Evolutionary conservation across 2,888 invertebrate species (phyloP).

Genomic region (Drosophila lacicola): DNA sequence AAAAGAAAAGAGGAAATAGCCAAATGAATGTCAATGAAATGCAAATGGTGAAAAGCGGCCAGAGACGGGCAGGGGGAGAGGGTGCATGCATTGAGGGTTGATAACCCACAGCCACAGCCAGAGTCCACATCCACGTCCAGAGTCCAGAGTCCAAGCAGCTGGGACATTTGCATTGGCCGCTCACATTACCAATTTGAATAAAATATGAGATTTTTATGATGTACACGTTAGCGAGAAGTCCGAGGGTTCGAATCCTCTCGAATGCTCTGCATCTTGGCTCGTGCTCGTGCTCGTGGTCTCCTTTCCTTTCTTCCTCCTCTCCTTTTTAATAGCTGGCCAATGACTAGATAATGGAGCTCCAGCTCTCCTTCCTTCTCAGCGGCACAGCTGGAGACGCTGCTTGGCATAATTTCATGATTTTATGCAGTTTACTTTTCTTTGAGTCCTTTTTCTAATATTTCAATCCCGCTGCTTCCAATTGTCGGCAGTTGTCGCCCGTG

Average conservation of each 20-base stretch:
- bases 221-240: not conserved
- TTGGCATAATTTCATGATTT: slow-evolving; percentile 73
- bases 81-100: not conserved
- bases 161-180: slow-evolving; percentile 37
- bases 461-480: not conserved
- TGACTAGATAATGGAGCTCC: slow-evolving; percentile 74
- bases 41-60: slow-evolving; percentile 43
- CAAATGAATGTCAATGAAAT: slow-evolving; percentile 71
- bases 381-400: slow-evolving; percentile 40
- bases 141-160: too few species aligned
- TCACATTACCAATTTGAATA: slow-evolving; percentile 84
- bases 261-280: slow-evolving; percentile 4
- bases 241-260: not conserved
- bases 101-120: not conserved
- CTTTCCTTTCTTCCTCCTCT: not conserved
- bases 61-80: too few species aligned
- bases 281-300: slow-evolving; percentile 6
- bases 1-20: slow-evolving; percentile 4
- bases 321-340: slow-evolving; percentile 66
- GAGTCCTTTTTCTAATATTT: not conserved
- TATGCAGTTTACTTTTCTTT: slow-evolving; percentile 48
- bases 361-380: not conserved
- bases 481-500: not conserved
- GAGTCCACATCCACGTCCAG: too few species aligned
- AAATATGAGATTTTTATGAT: slow-evolving; percentile 83